Base-by-base conservation (phyloP, 2,113 vertebrate species). In the Hemicordylus capensis region DNA sequence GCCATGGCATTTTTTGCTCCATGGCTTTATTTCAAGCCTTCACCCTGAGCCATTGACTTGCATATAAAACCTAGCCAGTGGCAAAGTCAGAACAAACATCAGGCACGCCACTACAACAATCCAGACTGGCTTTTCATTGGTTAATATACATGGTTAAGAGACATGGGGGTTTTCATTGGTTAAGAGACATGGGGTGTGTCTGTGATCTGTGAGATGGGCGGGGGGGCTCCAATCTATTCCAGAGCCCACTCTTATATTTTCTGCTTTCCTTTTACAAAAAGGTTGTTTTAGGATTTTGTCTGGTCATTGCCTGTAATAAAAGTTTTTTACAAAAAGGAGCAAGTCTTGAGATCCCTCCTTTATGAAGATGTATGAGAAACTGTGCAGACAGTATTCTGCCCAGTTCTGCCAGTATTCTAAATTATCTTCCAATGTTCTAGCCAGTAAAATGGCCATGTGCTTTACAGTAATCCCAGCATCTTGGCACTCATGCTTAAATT, bases 11-110 rank as follows among this genome's bases (percentile, higher is more conserved):
- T 42, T 28, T 76, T 75, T 58, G 4, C 54, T 42, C 46, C 20
- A 80, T 34, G 26, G 51, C 28, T 77, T 61, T 31, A 28, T 87
- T 63, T 54, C 22, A 46, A 70, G 63, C 31, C 64, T 73, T 48
- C 73, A 76, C 63, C 74, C 24, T 37, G 84, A 84, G 64, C 84
- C n/a, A 88, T 17, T 76, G 73, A 58, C 39, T 93, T 87, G 76
- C 70, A 79, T 76, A 84, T 73, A 3, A n/a, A 83, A 81, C 76
- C 63, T 85, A 28, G 75, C 46, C 81, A 88, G 37, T 75, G 84
- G 81, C 80, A 83, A 1, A 87, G 51, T 20, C 85, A 87, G 67
- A 79, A 59, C 37, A 75, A 79, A 0, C 6, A 89, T 2, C 64
- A 87, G 37, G 26, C 61, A 4, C 5, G 0, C 1, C 3, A 88